Percentiles rank a stretch among this genome's conserved stretches.
phyloP scores from a whole-genome alignment of 2,797 vertebrate species.

The Acrocephalus scirpaceus region DNA sequence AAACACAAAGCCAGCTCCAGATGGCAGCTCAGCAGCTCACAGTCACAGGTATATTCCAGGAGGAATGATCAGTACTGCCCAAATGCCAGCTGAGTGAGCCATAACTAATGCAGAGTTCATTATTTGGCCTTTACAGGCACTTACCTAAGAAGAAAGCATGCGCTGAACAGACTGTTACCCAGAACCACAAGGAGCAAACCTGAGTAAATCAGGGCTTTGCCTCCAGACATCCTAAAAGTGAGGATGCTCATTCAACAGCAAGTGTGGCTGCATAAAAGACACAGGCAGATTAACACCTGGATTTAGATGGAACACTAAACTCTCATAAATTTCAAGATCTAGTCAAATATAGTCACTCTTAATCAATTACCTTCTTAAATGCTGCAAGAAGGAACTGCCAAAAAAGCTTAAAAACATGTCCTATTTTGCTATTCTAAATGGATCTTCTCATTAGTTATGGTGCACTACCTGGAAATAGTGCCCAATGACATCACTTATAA shows the following conservation, averaged over 20 bases:
- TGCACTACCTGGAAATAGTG: neutral
- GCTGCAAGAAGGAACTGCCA: neutral
- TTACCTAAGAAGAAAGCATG: neutral
- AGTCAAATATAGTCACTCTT: neutral
- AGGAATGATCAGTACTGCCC: neutral
- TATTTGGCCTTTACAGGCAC: neutral
- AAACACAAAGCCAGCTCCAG: constrained; percentile 20
- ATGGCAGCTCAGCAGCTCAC: neutral
- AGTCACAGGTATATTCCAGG: neutral
- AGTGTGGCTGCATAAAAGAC: neutral
- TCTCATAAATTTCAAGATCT: neutral
- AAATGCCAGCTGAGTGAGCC: neutral
- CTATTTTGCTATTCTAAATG: neutral
- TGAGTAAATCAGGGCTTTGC: neutral
- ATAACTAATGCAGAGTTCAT: constrained; percentile 9
- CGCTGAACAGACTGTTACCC: neutral
- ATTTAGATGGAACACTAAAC: neutral
- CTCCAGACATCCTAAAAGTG: neutral
- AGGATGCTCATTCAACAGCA: neutral
- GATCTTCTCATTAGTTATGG: neutral
- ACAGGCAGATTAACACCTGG: neutral
- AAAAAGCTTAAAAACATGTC: neutral
- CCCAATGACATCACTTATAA: neutral
- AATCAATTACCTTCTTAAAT: neutral
- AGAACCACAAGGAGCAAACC: neutral